Base-by-base conservation (phyloP, 2,888 invertebrate species). In the Microdon myrmicae region DNA sequence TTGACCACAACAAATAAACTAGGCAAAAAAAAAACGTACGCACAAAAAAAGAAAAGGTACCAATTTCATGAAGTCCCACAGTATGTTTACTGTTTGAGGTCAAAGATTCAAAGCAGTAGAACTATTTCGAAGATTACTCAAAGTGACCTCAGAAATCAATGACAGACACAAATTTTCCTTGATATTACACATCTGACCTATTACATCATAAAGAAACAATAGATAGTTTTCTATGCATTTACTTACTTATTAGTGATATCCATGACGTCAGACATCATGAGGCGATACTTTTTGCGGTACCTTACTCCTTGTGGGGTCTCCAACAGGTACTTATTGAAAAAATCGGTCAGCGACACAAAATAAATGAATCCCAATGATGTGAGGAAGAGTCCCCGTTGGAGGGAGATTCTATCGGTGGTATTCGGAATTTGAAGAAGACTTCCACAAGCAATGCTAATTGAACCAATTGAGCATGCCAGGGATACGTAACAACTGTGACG, bases 221-320 rank as follows among this genome's bases (percentile, higher is more conserved):
- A n/a, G n/a, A n/a, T n/a, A n/a, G n/a, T n/a, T n/a, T n/a, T n/a
- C n/a, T n/a, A n/a, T n/a, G n/a, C n/a, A n/a, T n/a, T n/a, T 59
- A 83, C 86, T 82, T 72, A 89, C 90, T 89, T 90, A 81, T 90
- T 90, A 38, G 85, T 88, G 68, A 89, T 88, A 74, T 90, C 90
- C 69, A 87, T 82, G 34, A 89, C 86, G 71, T 89, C 88, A 6
- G 85, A 86, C 70, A 83, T 82, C 72, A 83, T 85, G 9, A 90
- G 83, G 39, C 84, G 83, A 80, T 87, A 88, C 74, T 85, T 85
- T 74, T 84, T 83, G 1, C 86, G 81, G 69, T 87, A 82, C 34
- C 82, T 80, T 17, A 83, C 80, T 12, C 89, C 89, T 28, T 79
- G 76, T 35, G 76, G 79, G 7, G 89, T 88, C 72, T 83, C 83